Evolutionary conservation across 2,797 vertebrate genomes (phyloP).

Genomic region (Crenichthys baileyi): DNA sequence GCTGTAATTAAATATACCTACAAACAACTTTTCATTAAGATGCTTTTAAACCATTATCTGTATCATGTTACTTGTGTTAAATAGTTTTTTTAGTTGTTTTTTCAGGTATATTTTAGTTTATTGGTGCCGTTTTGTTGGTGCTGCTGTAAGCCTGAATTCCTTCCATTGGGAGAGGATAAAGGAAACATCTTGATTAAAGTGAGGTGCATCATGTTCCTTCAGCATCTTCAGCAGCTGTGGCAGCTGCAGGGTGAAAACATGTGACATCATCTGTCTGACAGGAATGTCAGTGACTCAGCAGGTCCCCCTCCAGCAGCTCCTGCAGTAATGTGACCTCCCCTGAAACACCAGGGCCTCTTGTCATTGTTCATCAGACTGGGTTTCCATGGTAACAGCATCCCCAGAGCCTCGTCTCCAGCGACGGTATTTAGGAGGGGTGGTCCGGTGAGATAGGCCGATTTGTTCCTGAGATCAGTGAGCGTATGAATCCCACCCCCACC

Average conservation of each 20-base stretch:
- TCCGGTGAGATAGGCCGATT: conserved; percentile 28
- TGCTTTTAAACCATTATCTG: no score
- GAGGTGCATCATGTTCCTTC: not conserved
- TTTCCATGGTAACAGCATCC: conserved; percentile 16
- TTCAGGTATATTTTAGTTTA: no score
- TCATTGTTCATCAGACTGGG: conserved; percentile 13
- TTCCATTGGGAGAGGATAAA: no score
- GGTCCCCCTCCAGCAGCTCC: not conserved
- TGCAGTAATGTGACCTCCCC: not conserved
- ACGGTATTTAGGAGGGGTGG: not conserved
- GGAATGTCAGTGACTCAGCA: not conserved
- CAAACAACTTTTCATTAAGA: no score
- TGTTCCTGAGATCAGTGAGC: conserved; percentile 17
- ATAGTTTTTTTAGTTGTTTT: no score
- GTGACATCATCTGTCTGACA: not conserved
- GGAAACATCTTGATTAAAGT: no score
- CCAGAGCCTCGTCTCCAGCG: not conserved
- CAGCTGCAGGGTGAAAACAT: not conserved
- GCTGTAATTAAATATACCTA: no score
- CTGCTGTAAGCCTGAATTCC: no score
- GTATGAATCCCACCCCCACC: conserved; percentile 2
- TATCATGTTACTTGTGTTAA: no score
- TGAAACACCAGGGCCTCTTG: not conserved
- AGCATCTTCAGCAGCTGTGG: no score
- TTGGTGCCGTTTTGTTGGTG: no score